Evolutionary conservation across 2,888 invertebrate species (phyloP), one percentile per base, ranked within the genome.

Genomic region (Phyllotreta cruciferae): DNA sequence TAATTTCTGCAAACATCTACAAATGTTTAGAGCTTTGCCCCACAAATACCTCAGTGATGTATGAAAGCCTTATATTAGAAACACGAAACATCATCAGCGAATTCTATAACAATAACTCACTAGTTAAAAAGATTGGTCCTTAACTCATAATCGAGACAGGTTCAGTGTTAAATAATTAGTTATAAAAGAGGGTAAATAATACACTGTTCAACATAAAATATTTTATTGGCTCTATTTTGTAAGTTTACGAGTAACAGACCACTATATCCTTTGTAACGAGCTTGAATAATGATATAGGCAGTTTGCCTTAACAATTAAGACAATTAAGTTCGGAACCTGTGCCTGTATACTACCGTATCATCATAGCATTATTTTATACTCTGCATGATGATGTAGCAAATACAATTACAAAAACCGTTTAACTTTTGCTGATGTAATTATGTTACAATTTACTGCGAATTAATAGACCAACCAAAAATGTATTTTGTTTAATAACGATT

Each of bases 381-480:
- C 47, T 56, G 39, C 24, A n/a, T n/a, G 24, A 24, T 24, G 24
- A 24, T 24, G 24, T 24, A 24, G 24, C 24, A 55, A 38, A 24
- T 41, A 45, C 55, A 41, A 8, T 44, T 42, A 52, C 47, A 63
- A 63, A 63, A 44, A 52, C 47, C 38, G 34, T 61, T 62, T 61
- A 67, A 63, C 64, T 41, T 60, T 64, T n/a, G n/a, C n/a, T n/a
- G 56, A 56, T 57, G 49, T 54, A 62, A 41, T 50, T 62, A 61
- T 7, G 38, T 9, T 34, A 9, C 45, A 55, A 11, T 24, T 24
- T 24, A 24, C 24, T 24, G 24, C 24, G 4, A 24, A 24, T 3
- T 24, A 24, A 24, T 24, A 24, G 2, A 24, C 24, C 24, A 24
- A 24, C 24, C 24, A 3, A 24, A 24, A 24, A 24, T 24, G 1